Evolutionary conservation across 2,113 vertebrate species (phyloP), one percentile per base, ranked within the genome.

Genomic region (Rhinogobius similis): DNA sequence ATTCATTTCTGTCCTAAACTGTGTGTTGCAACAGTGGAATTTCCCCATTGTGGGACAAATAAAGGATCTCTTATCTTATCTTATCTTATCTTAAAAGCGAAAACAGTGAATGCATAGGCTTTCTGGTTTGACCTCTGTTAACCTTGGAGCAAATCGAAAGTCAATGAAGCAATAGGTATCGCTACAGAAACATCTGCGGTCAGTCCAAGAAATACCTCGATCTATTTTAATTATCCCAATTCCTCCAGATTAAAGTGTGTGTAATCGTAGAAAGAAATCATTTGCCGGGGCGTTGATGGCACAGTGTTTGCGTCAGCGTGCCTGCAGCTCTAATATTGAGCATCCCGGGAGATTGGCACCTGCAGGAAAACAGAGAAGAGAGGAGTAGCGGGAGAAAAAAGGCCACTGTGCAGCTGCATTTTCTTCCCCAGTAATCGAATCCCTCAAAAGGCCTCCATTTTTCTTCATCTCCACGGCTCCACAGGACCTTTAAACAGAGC

Each of bases 381-480:
- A 65, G 70, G 44, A 71, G 44, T 65, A 58, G 55, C 11, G 26
- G 24, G 55, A 29, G 55, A 58, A 9, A 39, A 86, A 89, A 69
- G 27, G 67, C 70, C 70, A 85, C 83, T 84, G 81, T 92, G 68
- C 82, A 80, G 86, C 88, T 83, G 82, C 88, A 92, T 90, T 93
- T 94, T 93, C 82, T 88, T 82, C 73, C 86, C 78, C 90, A 85
- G 90, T 93, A 93, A 95, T 95, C 89, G 88, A 91, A 92, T 93
- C 83, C 90, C 89, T 94, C 88, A 88, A 94, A 94, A 88, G 76
- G 80, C 80, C 73, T 91, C 92, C 77, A 86, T 95, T 93, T 94
- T 93, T 93, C 87, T 94, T 94, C 91, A 93, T 95, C 91, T 95
- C 90, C 59, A 43, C 76, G 78, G 84, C 86, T 94, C 84, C 74